phyloP scores from a whole-genome alignment of 1,140 invertebrate genomes.

The Myzus persicae region DNA sequence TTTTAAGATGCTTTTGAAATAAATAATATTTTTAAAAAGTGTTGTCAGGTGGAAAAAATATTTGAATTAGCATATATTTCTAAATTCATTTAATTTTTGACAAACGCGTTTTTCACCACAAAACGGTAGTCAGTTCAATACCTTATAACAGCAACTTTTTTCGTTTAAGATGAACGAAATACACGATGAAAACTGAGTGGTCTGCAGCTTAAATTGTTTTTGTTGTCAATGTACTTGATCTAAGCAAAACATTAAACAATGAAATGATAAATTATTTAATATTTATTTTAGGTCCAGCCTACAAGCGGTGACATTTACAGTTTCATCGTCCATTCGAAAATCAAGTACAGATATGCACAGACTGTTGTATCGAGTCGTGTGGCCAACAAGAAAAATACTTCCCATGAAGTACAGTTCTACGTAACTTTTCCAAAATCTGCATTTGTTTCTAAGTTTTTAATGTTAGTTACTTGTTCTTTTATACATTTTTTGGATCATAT shows the following conservation, averaged over 20 bases:
- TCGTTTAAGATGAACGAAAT: too few relatives aligned
- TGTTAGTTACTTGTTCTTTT: slow-evolving; percentile 65
- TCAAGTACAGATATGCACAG: slow-evolving; percentile 70
- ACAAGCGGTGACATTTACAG: slow-evolving; percentile 64
- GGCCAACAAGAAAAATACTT: slow-evolving; percentile 68
- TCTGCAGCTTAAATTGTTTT: too few relatives aligned
- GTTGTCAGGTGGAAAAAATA: too few relatives aligned
- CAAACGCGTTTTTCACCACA: too few relatives aligned
- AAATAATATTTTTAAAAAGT: too few relatives aligned
- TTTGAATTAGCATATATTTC: too few relatives aligned
- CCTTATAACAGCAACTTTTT: too few relatives aligned
- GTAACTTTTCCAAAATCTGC: slow-evolving; percentile 72
- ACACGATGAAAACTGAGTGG: too few relatives aligned
- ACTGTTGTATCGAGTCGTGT: slow-evolving; percentile 70
- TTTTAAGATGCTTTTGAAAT: too few relatives aligned
- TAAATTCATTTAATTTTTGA: too few relatives aligned
- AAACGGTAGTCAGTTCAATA: too few relatives aligned
- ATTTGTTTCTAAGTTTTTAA: slow-evolving; percentile 72
- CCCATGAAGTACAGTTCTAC: slow-evolving; percentile 71
- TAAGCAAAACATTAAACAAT: background rate
- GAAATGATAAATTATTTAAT: background rate
- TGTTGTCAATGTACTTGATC: too few relatives aligned
- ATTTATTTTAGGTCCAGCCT: background rate
- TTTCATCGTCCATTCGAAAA: slow-evolving; percentile 69
- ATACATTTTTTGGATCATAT: background rate